Conservation (phyloP, 2,797 vertebrate genomes). For the Tinamus major region DNA sequence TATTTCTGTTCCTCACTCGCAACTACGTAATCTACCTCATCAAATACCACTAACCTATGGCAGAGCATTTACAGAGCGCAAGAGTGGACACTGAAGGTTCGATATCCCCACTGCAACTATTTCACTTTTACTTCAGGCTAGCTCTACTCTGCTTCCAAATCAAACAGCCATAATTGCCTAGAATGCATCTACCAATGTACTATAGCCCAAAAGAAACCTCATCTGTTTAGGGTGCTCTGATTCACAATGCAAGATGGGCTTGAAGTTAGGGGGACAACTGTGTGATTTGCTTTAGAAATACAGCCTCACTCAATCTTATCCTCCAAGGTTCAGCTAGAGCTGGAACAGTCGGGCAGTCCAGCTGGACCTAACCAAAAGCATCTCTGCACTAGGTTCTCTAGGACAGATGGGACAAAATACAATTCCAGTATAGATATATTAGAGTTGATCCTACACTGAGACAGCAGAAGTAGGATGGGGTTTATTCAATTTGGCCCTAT, state of each 20-base stretch:
- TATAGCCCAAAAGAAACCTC: neutral
- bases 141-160: neutral
- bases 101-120: fast-evolving
- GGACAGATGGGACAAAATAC: neutral
- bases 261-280: neutral
- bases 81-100: fast-evolving
- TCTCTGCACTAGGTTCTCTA: neutral
- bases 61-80: neutral
- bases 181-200: neutral
- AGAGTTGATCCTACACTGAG: neutral
- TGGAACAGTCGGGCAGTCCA: neutral
- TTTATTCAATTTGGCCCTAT: neutral
- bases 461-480: neutral
- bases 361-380: neutral
- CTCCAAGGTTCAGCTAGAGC: neutral
- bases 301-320: fast-evolving
- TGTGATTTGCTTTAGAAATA: neutral
- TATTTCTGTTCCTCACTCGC: neutral
- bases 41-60: neutral
- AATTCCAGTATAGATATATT: neutral
- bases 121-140: neutral
- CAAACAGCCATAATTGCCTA: neutral
- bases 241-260: neutral
- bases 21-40: fast-evolving
- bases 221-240: neutral